Percentiles rank a stretch among this genome's conserved stretches.
Conservation (phyloP, 1,140 invertebrate species). For the Drosophila aff. region DNA sequence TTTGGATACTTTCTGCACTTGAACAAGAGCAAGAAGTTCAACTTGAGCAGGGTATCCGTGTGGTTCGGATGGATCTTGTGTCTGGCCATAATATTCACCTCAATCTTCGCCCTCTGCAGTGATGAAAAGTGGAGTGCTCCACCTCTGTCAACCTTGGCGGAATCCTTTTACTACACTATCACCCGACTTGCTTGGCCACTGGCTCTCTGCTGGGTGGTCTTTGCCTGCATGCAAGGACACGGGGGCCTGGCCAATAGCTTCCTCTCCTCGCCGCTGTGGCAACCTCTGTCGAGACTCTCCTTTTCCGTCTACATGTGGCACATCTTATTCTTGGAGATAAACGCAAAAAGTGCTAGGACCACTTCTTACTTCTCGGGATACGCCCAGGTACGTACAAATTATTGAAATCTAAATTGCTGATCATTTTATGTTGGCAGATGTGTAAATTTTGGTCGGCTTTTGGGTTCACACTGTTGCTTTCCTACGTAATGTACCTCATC, state of each 20-base stretch:
- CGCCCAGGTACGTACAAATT: conserved; percentile 18
- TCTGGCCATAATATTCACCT: conserved; percentile 25
- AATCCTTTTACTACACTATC: conserved; percentile 88
- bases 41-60: conserved; percentile 20
- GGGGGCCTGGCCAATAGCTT: too few relatives aligned
- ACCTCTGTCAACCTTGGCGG: conserved; percentile 70
- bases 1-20: conserved; percentile 4
- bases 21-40: conserved; percentile 2
- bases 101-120: conserved; percentile 66
- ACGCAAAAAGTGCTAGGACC: conserved; percentile 10
- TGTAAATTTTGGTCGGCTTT: conserved; percentile 43
- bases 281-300: conserved; percentile 82
- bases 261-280: too few relatives aligned
- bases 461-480: conserved; percentile 25
- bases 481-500: conserved; percentile 29
- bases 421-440: conserved; percentile 11
- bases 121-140: conserved; percentile 61
- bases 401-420: too few relatives aligned
- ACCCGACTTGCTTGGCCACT: conserved; percentile 76
- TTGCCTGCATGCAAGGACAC: too few relatives aligned
- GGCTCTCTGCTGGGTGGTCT: too few relatives aligned
- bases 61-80: conserved; percentile 57
- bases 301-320: conserved; percentile 86
- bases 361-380: conserved; percentile 50
- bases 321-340: conserved; percentile 52